Evolutionary conservation across 2,797 vertebrate genomes (phyloP).

Genomic region (Erithacus rubecula): DNA sequence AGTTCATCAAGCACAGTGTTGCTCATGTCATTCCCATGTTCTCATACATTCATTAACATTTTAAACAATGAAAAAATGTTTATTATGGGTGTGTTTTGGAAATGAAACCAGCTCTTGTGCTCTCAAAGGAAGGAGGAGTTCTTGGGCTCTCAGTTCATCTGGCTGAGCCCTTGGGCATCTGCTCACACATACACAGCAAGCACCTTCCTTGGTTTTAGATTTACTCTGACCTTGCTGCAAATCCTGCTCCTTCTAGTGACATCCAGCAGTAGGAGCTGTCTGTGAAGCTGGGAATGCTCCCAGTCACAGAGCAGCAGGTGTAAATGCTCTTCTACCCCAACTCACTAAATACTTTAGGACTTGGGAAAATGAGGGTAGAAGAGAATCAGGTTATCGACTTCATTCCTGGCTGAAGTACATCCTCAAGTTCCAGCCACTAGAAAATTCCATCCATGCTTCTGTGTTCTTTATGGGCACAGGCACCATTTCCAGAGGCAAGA

Average conservation of each 20-base stretch:
- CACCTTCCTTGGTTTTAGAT: not conserved
- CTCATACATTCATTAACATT: not conserved
- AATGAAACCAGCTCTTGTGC: not conserved
- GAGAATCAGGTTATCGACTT: not conserved
- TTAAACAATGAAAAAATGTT: not conserved
- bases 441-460: not conserved
- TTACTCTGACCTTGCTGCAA: not conserved
- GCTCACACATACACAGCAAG: accelerated
- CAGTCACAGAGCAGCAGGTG: not conserved
- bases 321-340: not conserved
- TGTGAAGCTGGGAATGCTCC: not conserved
- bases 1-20: not conserved
- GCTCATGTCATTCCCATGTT: not conserved
- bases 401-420: not conserved
- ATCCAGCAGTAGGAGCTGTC: not conserved
- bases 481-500: not conserved
- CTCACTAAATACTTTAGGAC: not conserved
- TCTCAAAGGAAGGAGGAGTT: not conserved
- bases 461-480: not conserved
- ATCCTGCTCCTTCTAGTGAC: not conserved
- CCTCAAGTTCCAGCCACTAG: not conserved
- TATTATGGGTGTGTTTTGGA: not conserved
- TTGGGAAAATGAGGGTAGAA: not conserved
- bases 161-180: not conserved
- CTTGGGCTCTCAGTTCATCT: not conserved